Evolutionary conservation across 2,888 invertebrate genomes (phyloP).

Genomic region (Coecobrya sp.): DNA sequence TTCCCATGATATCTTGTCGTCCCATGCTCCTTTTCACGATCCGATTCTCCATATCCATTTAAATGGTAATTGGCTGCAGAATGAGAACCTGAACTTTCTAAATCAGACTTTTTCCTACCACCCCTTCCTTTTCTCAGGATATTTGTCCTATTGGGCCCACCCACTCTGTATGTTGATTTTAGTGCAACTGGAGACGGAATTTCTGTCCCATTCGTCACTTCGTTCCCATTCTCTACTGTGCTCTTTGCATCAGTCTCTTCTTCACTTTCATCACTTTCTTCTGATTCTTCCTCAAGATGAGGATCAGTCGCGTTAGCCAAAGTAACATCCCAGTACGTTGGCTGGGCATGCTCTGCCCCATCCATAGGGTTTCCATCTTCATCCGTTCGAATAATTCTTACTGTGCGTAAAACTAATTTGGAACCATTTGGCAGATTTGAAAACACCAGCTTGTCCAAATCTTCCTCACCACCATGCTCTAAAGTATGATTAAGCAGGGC

Average conservation of each 20-base stretch:
- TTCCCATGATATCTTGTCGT: slow-evolving; percentile 82
- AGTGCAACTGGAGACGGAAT: neutral
- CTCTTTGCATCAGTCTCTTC: slow-evolving; percentile 10
- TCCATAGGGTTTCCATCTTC: slow-evolving; percentile 84
- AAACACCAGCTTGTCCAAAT: slow-evolving; percentile 86
- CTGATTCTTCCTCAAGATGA: slow-evolving; percentile 46
- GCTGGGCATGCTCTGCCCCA: slow-evolving; percentile 72
- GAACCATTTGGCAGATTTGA: slow-evolving; percentile 86
- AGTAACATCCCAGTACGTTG: slow-evolving; percentile 83
- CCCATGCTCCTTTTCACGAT: slow-evolving; percentile 78
- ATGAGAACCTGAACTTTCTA: slow-evolving; percentile 81
- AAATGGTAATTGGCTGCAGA: slow-evolving; percentile 79
- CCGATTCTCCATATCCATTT: slow-evolving; percentile 76
- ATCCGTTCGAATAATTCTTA: slow-evolving; percentile 86
- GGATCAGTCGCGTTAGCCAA: slow-evolving; percentile 80
- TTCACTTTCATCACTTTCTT: slow-evolving; percentile 65
- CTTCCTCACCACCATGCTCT: slow-evolving; percentile 84
- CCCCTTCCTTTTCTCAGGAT: neutral
- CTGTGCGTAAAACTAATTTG: slow-evolving; percentile 85
- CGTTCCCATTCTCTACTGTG: neutral
- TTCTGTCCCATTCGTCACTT: neutral
- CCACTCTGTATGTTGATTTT: neutral
- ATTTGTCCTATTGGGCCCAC: neutral
- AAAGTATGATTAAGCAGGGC: slow-evolving; percentile 85
- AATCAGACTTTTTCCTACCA: slow-evolving; percentile 64